Evolutionary conservation across 92 coral and sea anemone species (phyloP).

Genomic region (Parazoanthus atlanticus): DNA sequence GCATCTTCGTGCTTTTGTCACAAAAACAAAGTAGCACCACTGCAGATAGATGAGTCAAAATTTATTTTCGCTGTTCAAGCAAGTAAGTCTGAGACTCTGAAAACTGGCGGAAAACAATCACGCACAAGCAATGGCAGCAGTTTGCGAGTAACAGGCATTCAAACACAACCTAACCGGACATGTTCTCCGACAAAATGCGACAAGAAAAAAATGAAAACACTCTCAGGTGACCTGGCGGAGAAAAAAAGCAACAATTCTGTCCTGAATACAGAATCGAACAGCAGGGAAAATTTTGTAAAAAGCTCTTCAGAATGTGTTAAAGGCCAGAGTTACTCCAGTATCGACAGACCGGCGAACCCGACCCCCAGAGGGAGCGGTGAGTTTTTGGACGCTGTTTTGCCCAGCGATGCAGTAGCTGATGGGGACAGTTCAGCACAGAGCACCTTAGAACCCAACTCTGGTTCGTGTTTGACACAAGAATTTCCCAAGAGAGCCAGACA

Average conservation of each 20-base stretch:
- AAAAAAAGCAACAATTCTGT: not conserved
- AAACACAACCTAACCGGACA: not conserved
- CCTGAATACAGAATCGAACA: not conserved
- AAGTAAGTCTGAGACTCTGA: not conserved
- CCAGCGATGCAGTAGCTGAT: not conserved
- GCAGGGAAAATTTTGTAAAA: not conserved
- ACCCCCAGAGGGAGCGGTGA: constrained; percentile 21
- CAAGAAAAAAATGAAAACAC: not conserved
- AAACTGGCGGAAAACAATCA: not conserved
- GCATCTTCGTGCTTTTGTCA: constrained; percentile 1
- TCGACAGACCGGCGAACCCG: constrained; percentile 30
- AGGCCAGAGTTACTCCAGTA: not conserved
- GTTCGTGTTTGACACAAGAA: not conserved
- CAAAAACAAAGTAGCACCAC: not conserved
- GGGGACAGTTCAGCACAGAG: not conserved
- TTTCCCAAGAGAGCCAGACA: not conserved
- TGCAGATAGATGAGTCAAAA: not conserved
- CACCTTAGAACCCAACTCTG: not conserved
- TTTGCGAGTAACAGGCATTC: not conserved
- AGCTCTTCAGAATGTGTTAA: not conserved
- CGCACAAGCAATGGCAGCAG: not conserved
- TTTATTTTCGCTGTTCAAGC: not conserved
- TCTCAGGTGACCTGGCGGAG: not conserved
- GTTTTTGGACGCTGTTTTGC: not conserved
- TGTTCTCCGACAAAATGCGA: not conserved